A percentile compares a stretch with the other conserved stretches of the same genome.
Conservation (phyloP, 37 sponge, comb jelly and placozoan genomes). For the Amphimedon queenslandica region DNA sequence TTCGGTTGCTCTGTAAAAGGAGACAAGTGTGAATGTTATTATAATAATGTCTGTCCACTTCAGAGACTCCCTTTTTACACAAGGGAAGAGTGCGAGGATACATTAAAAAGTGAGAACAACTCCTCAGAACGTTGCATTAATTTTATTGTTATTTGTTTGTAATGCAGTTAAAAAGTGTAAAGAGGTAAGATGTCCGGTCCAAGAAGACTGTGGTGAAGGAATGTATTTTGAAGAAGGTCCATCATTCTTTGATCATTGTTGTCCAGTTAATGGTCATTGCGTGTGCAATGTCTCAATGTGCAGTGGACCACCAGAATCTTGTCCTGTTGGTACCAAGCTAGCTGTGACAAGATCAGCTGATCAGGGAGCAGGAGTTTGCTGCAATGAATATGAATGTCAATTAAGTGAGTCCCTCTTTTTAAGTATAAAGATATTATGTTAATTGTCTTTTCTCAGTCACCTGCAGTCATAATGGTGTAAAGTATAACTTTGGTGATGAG, state of each 20-base stretch:
- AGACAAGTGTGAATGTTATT: not conserved
- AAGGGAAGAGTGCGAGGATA: conserved; percentile 3
- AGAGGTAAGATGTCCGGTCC: not conserved
- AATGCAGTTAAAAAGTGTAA: not conserved
- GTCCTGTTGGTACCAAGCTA: not conserved
- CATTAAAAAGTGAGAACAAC: not conserved
- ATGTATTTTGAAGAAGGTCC: conserved; percentile 7
- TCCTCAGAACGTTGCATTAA: not conserved
- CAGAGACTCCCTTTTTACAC: not conserved
- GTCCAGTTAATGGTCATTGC: conserved; percentile 7
- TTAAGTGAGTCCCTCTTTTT: not conserved
- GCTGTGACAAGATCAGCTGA: not conserved
- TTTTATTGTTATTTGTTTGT: too few relatives aligned
- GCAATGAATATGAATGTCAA: conserved; percentile 7
- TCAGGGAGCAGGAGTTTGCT: conserved; percentile 1
- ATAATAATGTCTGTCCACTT: not conserved
- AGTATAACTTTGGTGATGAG: not conserved
- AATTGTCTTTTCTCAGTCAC: not conserved
- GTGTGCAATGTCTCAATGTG: conserved; percentile 9
- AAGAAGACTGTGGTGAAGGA: conserved; percentile 1
- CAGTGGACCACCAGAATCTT: not conserved
- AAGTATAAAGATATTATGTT: too few relatives aligned
- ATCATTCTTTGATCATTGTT: conserved; percentile 3
- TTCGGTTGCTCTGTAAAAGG: not conserved
- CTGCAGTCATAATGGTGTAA: not conserved